Evolutionary conservation across 2,797 vertebrate genomes (phyloP).

Genomic region (Acanthurus tractus): DNA sequence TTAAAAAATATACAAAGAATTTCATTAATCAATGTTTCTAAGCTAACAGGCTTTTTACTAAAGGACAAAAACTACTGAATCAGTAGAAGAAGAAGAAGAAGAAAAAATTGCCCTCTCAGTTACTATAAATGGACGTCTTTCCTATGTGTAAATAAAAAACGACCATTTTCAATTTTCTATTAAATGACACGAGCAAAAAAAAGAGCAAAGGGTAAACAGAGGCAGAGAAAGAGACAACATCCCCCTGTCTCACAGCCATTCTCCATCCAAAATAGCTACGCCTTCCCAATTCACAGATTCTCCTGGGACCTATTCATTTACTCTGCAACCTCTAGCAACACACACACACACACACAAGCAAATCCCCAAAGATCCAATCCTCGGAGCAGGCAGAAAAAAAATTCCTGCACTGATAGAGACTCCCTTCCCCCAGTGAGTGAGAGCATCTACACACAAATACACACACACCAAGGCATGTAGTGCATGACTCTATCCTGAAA

Average conservation of each 20-base stretch:
- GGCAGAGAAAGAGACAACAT: conserved; percentile 34
- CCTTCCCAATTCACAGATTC: conserved; percentile 64
- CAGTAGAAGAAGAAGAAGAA: background rate
- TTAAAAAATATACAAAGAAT: background rate
- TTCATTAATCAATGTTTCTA: conserved; percentile 2
- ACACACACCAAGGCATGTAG: conserved; percentile 34
- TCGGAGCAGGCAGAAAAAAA: conserved; percentile 68
- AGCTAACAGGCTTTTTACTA: background rate
- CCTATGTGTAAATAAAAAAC: conserved; percentile 12
- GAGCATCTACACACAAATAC: conserved; percentile 18
- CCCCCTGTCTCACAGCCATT: conserved; percentile 17
- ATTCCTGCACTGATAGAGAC: conserved; percentile 75
- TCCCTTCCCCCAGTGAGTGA: conserved; percentile 71
- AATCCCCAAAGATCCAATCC: conserved; percentile 75
- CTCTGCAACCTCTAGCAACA: conserved; percentile 39
- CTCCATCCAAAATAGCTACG: conserved; percentile 61
- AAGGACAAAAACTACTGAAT: background rate
- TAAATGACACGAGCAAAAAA: conserved; percentile 17
- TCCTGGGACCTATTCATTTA: conserved; percentile 74
- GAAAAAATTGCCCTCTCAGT: background rate
- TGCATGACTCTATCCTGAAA: conserved; percentile 68
- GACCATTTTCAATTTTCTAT: background rate
- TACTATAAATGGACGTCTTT: background rate
- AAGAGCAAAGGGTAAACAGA: conserved; percentile 1
- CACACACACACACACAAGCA: conserved; percentile 41